A percentile compares a stretch with the other conserved stretches of the same genome.
These are phyloP conservation scores for Chlamydotis undulata DNA, from an alignment of 2,113 vertebrate species.

Conservation along the genomic window DNA sequence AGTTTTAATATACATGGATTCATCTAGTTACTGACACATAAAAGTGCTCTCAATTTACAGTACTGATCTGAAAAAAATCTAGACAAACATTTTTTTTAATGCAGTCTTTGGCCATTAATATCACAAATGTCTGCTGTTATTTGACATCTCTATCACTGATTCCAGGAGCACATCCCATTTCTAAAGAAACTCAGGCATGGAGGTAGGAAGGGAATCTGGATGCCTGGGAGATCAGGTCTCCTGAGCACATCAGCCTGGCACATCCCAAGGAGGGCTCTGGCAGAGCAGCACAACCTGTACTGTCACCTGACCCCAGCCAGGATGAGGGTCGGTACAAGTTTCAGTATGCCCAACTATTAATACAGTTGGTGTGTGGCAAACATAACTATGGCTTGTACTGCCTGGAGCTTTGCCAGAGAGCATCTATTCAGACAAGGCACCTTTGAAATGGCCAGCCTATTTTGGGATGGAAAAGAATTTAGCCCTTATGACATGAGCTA, in stretches of 20 bases:
- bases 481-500: background rate
- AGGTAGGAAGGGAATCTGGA: background rate
- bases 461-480: background rate
- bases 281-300: background rate
- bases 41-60: background rate
- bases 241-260: background rate
- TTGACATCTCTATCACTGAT: background rate
- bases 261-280: background rate
- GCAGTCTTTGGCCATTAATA: background rate
- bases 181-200: background rate
- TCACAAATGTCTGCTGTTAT: background rate
- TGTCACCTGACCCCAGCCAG: background rate
- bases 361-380: background rate
- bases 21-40: background rate
- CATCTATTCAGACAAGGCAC: background rate
- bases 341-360: background rate
- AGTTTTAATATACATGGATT: background rate
- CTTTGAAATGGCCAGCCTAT: background rate
- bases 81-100: background rate
- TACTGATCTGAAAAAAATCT: background rate
- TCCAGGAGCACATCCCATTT: background rate
- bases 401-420: background rate
- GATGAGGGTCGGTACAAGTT: background rate
- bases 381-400: background rate
- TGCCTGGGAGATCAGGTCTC: background rate